These are phyloP conservation scores for Ptycholaimellus sp. DNA, from an alignment of 2,888 invertebrate species.

Conservation along the genomic window DNA sequence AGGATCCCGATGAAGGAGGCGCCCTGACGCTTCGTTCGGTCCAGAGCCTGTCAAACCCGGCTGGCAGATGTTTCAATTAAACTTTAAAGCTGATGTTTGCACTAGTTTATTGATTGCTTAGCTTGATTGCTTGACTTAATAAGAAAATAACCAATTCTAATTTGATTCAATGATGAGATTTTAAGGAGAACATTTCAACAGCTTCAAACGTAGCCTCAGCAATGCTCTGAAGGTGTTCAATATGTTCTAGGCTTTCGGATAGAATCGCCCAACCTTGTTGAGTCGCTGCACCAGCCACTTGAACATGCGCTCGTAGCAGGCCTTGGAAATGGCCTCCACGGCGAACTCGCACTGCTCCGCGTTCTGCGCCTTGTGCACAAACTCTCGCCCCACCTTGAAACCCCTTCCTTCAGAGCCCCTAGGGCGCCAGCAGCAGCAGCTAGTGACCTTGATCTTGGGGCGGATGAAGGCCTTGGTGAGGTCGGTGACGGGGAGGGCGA, in stretches of 20 bases:
- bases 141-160: no score
- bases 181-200: no score
- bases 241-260: no score
- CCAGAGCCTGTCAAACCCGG: no score
- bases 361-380: conserved; percentile 92
- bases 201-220: no score
- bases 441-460: conserved; percentile 61
- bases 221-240: no score
- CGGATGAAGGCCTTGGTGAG: conserved; percentile 93
- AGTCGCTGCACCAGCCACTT: conserved; percentile 95
- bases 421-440: neutral
- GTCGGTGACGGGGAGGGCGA: conserved; percentile 72
- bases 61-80: no score
- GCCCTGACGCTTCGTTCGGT: conserved; percentile 88
- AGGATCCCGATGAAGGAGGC: conserved; percentile 97
- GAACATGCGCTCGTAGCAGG: conserved; percentile 91
- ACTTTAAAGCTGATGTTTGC: no score
- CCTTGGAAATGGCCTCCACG: conserved; percentile 93
- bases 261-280: no score
- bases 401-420: neutral
- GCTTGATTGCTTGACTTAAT: no score
- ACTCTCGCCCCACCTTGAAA: conserved; percentile 57
- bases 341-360: conserved; percentile 98
- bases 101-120: no score
- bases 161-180: no score